Conservation (phyloP, 2,888 invertebrate species). For the Dynastes grantii region DNA sequence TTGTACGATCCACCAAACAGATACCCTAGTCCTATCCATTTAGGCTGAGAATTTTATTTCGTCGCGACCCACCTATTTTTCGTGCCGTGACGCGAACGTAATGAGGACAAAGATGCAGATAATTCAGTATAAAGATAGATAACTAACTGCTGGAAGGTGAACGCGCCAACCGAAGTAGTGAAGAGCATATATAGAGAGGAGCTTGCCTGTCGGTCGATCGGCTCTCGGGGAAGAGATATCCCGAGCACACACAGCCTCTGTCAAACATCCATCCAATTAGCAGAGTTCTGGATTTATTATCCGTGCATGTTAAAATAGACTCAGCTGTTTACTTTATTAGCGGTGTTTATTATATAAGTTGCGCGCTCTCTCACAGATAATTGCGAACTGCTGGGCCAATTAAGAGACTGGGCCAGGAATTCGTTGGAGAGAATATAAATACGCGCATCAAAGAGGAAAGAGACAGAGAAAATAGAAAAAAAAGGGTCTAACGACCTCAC, state of each 20-base stretch:
- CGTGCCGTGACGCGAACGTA: conserved; percentile 20
- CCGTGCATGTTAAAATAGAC: conserved; percentile 58
- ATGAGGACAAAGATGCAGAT: conserved; percentile 39
- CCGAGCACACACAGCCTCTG: conserved; percentile 63
- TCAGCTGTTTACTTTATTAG: conserved; percentile 67
- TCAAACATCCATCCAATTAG: conserved; percentile 71
- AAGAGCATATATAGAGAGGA: background rate
- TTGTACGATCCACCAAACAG: background rate
- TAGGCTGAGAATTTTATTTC: conserved; percentile 16
- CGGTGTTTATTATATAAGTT: conserved; percentile 66
- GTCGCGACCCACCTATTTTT: conserved; percentile 14
- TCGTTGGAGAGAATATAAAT: conserved; percentile 60
- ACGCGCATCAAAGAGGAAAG: conserved; percentile 5
- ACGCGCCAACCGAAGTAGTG: conserved; percentile 9
- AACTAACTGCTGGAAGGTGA: conserved; percentile 39
- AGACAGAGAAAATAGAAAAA: background rate
- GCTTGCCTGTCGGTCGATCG: conserved; percentile 30
- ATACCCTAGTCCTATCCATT: background rate
- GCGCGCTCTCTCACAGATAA: conserved; percentile 64
- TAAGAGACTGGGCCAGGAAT: conserved; percentile 62
- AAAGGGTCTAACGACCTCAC: conserved; percentile 1
- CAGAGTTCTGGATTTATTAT: conserved; percentile 68
- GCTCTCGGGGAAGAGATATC: conserved; percentile 41
- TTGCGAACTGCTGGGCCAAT: conserved; percentile 66
- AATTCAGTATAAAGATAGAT: conserved; percentile 38